Conservation (phyloP, 2,797 vertebrate genomes). For the Allobates femoralis region DNA sequence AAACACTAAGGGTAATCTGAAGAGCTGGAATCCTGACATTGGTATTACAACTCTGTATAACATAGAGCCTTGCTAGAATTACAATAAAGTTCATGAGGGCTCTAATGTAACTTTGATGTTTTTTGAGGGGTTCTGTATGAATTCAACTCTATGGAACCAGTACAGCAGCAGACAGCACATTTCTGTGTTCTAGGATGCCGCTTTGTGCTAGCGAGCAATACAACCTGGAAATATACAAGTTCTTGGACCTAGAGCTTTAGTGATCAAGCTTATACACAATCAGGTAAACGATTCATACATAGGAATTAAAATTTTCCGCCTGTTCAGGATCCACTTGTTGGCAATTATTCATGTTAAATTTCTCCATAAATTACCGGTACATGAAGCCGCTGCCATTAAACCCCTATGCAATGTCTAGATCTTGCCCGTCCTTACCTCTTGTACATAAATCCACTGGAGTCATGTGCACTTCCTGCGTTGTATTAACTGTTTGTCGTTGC, state of each 20-base stretch:
- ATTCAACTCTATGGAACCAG: not conserved
- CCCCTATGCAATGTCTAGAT: not conserved
- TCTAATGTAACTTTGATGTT: too few species aligned
- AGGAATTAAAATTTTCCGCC: not conserved
- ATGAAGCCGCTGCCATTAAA: conserved; percentile 7
- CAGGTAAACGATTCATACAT: conserved; percentile 13
- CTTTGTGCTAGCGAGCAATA: not conserved
- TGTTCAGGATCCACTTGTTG: conserved; percentile 5
- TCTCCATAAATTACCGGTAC: not conserved
- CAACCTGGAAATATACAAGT: not conserved
- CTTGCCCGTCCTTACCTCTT: not conserved
- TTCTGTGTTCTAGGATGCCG: too few species aligned
- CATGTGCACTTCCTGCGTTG: conserved; percentile 14
- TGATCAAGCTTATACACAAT: not conserved
- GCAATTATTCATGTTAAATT: conserved; percentile 22
- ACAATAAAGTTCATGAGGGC: too few species aligned
- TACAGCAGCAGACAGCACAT: not conserved
- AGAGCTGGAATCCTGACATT: too few species aligned
- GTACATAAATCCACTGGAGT: conserved; percentile 39
- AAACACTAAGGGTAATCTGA: too few species aligned
- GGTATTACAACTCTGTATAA: too few species aligned
- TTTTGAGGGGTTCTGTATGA: too few species aligned
- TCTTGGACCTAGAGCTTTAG: not conserved
- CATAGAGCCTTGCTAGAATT: too few species aligned
- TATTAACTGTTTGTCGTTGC: conserved; percentile 61